Evolutionary conservation across 2,113 vertebrate species (phyloP).

Genomic region (Carassius gibelio): DNA sequence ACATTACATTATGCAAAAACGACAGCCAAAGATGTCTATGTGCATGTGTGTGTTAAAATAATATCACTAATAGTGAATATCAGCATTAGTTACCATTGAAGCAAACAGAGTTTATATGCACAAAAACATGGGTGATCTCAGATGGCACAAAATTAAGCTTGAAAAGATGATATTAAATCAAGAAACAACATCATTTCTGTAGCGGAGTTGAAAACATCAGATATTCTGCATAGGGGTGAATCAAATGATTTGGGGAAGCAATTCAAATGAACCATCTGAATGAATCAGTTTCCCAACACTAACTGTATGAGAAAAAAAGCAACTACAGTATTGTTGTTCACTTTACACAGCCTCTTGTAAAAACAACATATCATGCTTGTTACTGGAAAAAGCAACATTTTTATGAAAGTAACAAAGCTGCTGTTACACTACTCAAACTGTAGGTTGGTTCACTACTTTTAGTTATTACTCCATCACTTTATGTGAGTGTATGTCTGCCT

Average conservation of each 20-base stretch:
- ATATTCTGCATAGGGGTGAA: not conserved
- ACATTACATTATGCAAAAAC: too few relatives aligned
- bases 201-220: not conserved
- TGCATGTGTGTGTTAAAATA: too few relatives aligned
- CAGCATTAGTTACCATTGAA: too few relatives aligned
- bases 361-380: not conserved
- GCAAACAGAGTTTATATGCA: too few relatives aligned
- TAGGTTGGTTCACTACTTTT: constrained; percentile 4
- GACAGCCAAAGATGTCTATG: too few relatives aligned
- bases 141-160: not conserved
- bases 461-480: not conserved
- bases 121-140: not conserved
- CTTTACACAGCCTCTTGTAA: not conserved
- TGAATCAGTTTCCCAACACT: not conserved
- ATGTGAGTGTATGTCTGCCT: not conserved
- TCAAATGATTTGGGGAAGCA: not conserved
- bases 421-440: not conserved
- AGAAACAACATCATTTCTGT: not conserved
- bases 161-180: not conserved
- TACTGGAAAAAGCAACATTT: not conserved
- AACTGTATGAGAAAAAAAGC: not conserved
- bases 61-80: not conserved
- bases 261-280: not conserved
- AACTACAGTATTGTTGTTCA: not conserved
- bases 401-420: not conserved